phyloP scores from a whole-genome alignment of 1,140 invertebrate species.

The Aethina tumida region DNA sequence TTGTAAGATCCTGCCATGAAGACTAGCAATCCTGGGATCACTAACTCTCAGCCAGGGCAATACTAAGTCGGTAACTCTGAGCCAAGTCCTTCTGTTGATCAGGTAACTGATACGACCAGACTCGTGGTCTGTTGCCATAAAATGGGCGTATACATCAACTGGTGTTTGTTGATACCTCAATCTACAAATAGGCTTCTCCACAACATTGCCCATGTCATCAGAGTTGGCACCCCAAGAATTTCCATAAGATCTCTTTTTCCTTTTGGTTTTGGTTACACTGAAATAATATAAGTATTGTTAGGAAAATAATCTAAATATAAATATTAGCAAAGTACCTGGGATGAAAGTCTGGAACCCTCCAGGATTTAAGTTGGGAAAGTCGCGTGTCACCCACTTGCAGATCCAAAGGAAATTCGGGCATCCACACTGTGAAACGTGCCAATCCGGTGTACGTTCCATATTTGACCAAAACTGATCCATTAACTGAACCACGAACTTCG shows the following conservation, averaged over 20 bases:
- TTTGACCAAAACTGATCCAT: conserved; percentile 87
- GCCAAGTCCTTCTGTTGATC: conserved; percentile 74
- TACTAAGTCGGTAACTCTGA: conserved; percentile 87
- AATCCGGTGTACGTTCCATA: conserved; percentile 85
- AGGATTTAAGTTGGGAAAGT: conserved; percentile 83
- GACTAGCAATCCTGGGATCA: conserved; percentile 75
- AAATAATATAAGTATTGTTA: conserved; percentile 1
- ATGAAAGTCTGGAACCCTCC: conserved; percentile 74
- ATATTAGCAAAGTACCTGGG: conserved; percentile 33
- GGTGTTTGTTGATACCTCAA: conserved; percentile 83
- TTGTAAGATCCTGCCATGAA: conserved; percentile 73
- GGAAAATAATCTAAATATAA: conserved; percentile 1
- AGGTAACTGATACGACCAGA: conserved; percentile 84
- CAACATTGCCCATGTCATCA: conserved; percentile 44
- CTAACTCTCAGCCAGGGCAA: conserved; percentile 71
- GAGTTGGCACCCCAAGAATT: conserved; percentile 42
- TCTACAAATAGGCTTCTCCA: conserved; percentile 57
- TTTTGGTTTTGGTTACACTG: conserved; percentile 35
- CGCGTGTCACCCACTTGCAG: conserved; percentile 79
- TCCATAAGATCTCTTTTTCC: conserved; percentile 46
- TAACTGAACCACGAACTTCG: conserved; percentile 87
- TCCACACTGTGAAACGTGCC: conserved; percentile 89
- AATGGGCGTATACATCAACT: conserved; percentile 82
- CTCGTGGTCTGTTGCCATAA: conserved; percentile 83
- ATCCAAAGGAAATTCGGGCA: conserved; percentile 89